Conservation (phyloP, 2,113 vertebrate species). For the Alectura lathami region DNA sequence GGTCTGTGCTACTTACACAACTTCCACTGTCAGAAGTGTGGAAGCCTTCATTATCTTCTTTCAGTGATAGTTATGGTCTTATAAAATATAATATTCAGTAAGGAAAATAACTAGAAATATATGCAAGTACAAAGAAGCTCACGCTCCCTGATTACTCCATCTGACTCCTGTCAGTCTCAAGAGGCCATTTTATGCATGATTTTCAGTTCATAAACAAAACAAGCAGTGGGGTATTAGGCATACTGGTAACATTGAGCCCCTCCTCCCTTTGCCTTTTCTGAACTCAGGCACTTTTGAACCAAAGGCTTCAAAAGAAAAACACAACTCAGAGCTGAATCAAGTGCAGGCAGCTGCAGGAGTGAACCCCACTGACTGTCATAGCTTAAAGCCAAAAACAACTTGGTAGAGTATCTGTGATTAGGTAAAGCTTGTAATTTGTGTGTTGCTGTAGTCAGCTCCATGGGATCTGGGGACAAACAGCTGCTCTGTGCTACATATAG, state of each 20-base stretch:
- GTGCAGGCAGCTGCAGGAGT: slow-evolving; percentile 62
- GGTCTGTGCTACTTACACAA: neutral
- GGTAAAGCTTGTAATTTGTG: slow-evolving; percentile 82
- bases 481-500: slow-evolving; percentile 77
- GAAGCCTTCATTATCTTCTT: neutral
- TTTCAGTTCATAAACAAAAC: neutral
- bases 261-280: neutral
- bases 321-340: slow-evolving; percentile 18
- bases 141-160: neutral
- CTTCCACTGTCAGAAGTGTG: neutral
- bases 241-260: fast-evolving
- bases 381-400: slow-evolving; percentile 76
- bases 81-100: neutral
- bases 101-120: neutral
- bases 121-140: neutral
- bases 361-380: slow-evolving; percentile 47
- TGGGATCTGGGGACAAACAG: slow-evolving; percentile 78
- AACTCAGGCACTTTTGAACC: neutral
- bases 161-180: neutral
- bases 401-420: slow-evolving; percentile 70
- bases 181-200: neutral
- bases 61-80: neutral
- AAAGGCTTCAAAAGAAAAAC: neutral
- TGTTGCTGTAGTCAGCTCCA: slow-evolving; percentile 78
- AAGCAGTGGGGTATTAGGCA: neutral